Conservation (phyloP, 2,888 invertebrate species). For the Euplagia quadripunctaria region DNA sequence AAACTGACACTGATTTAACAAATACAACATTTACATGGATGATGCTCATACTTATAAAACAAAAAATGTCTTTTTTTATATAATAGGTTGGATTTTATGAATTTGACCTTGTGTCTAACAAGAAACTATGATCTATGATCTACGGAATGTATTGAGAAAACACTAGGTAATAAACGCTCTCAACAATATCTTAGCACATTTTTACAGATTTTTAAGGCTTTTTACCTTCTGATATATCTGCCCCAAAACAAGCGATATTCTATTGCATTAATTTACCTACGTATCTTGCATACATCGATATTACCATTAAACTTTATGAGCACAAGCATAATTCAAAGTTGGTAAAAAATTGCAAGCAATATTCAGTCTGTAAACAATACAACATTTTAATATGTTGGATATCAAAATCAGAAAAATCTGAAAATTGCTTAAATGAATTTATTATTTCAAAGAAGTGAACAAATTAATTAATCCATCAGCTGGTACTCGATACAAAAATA, state of each 20-base stretch:
- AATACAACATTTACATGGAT: neutral
- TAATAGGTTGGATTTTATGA: neutral
- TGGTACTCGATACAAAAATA: conserved; percentile 39
- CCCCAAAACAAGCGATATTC: conserved; percentile 8
- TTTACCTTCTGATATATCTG: neutral
- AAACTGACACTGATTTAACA: neutral
- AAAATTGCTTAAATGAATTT: neutral
- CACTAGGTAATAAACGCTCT: neutral
- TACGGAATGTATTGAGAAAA: neutral
- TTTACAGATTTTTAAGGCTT: neutral
- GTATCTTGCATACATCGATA: conserved; percentile 25
- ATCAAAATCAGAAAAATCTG: no score
- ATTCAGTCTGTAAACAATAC: no score
- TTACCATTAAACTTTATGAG: conserved; percentile 18
- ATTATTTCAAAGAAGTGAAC: neutral
- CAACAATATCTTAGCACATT: neutral
- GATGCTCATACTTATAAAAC: neutral
- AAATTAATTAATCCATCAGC: neutral
- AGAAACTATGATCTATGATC: neutral
- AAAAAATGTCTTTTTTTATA: neutral
- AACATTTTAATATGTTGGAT: no score
- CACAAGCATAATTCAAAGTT: conserved; percentile 31
- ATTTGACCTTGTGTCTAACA: neutral
- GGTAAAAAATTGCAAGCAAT: neutral
- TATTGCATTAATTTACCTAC: conserved; percentile 20